A percentile compares a stretch with the other conserved stretches of the same genome.
phyloP scores from a whole-genome alignment of 2,888 invertebrate genomes.

The Bedellia somnulentella region DNA sequence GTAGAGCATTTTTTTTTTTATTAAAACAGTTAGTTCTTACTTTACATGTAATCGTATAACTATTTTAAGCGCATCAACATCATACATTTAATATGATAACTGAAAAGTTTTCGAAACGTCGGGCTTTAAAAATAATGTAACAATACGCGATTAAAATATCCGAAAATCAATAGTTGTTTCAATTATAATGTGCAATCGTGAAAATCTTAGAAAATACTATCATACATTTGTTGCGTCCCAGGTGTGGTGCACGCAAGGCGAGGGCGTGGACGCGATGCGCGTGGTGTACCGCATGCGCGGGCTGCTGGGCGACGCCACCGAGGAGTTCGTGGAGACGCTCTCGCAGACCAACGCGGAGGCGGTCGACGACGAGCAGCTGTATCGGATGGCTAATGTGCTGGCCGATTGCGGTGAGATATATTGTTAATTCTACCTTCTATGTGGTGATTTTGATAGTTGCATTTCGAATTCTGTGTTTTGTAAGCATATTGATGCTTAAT shows the following conservation, averaged over 20 bases:
- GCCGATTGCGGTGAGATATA: constrained; percentile 46
- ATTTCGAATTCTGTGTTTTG: neutral
- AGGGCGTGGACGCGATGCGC: constrained; percentile 94
- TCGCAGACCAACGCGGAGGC: constrained; percentile 80
- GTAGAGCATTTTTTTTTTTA: no score
- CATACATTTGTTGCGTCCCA: no score
- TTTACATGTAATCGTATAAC: no score
- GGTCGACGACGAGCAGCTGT: constrained; percentile 93
- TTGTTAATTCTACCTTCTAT: neutral
- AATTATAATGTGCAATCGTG: no score
- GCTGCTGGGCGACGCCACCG: constrained; percentile 95
- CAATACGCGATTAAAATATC: no score
- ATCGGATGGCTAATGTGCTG: constrained; percentile 58
- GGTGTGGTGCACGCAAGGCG: constrained; percentile 88
- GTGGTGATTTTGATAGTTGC: neutral
- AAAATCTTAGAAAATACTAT: no score
- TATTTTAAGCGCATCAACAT: no score
- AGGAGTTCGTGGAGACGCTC: constrained; percentile 95
- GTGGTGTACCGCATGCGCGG: constrained; percentile 98
- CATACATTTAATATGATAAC: no score
- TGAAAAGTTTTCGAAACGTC: no score
- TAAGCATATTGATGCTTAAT: neutral
- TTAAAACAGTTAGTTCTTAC: no score
- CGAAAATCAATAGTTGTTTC: no score
- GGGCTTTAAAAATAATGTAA: no score